phyloP scores from a whole-genome alignment of 2,113 vertebrate genomes.

The Phylloscopus whistleri region DNA sequence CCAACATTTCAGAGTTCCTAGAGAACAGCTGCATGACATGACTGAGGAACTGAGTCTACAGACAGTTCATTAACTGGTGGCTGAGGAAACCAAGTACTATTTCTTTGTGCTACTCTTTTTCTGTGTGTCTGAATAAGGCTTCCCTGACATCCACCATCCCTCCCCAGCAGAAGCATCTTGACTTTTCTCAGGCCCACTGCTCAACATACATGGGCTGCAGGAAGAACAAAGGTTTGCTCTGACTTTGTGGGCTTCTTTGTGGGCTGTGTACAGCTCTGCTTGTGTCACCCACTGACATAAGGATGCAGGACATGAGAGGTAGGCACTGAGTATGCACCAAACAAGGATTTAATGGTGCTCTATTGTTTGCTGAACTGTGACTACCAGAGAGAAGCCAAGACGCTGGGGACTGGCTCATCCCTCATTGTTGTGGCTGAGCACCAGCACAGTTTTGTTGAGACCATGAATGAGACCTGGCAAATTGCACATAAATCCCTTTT shows the following conservation, averaged over 20 bases:
- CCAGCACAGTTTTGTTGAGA: background rate
- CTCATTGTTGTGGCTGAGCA: background rate
- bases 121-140: background rate
- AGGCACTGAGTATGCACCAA: background rate
- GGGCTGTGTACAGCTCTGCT: background rate
- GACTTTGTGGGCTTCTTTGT: background rate
- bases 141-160: background rate
- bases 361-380: background rate
- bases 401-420: background rate
- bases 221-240: constrained; percentile 24
- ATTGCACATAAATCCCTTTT: background rate
- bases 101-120: background rate
- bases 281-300: background rate
- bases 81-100: background rate
- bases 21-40: background rate
- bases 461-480: background rate
- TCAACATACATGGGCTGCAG: background rate
- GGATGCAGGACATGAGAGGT: background rate
- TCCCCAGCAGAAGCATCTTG: background rate
- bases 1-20: background rate
- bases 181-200: background rate
- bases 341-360: background rate
- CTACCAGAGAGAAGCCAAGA: background rate
- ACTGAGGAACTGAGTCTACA: constrained; percentile 10
- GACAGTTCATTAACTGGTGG: constrained; percentile 28